Evolutionary conservation across 2,113 vertebrate species (phyloP), one percentile per base, ranked within the genome.

Genomic region (Hypocryptadius cinnamomeus): DNA sequence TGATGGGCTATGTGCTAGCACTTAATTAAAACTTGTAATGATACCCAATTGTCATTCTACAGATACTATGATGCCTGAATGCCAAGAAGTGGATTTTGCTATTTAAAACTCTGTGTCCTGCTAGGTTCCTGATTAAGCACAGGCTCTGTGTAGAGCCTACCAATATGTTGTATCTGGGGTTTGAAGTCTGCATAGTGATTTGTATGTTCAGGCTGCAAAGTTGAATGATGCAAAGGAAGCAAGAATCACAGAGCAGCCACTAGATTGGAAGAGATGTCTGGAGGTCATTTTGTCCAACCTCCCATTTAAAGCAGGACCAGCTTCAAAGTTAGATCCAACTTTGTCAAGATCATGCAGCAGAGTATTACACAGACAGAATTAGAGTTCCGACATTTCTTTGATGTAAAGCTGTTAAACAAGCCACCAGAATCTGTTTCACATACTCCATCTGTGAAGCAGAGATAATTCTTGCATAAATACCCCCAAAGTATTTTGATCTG

Each of bases 391-490:
- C 23, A 39, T 68, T 57, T 39, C 53, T 95, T 89, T 89, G 73
- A 93, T 89, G 78, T 79, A 72, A 92, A 85, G 80, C 80, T 93
- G 51, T 71, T 85, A 66, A 96, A 88, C 70, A 87, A 93, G 81
- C 27, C 53, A 44, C 61, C 28, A 64, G 80, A 84, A 85, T 84
- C 80, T 92, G 72, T 89, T 91, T 87, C 78, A 61, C 57, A 42
- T 85, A 53, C 61, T 88, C 87, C 37, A 85, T 79, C 80, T 95
- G 89, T 69, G 78, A 89, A 65, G 70, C 61, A 93, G 73, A 87
- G 73, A 71, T 63, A 81, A 90, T 85, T 85, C 81, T 65, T 92
- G 74, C 85, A 89, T 89, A 92, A 92, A 94, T 79, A 94, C 50
- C 92, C 77, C 61, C 51, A 27, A 85, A 93, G 66, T 72, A 91